phyloP scores from a whole-genome alignment of 2,888 invertebrate genomes.

The Xestia sexstrigata region DNA sequence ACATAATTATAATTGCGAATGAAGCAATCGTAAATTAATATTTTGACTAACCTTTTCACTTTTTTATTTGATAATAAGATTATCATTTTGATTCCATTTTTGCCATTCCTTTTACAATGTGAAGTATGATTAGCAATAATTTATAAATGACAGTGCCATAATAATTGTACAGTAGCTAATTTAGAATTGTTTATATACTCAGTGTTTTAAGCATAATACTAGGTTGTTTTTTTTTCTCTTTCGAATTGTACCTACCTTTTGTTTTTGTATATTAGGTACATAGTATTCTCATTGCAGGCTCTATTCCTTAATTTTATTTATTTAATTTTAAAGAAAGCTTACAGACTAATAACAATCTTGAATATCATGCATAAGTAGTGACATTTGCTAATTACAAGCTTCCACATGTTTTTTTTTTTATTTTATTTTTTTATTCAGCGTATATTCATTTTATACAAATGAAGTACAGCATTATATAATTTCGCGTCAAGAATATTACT shows the following conservation, averaged over 20 bases:
- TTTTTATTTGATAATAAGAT: conserved; percentile 61
- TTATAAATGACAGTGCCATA: conserved; percentile 78
- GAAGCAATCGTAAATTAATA: conserved; percentile 58
- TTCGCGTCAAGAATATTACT: background rate
- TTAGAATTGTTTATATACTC: conserved; percentile 65
- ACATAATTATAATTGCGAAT: conserved; percentile 45
- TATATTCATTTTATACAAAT: background rate
- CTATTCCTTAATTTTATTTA: background rate
- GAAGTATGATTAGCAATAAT: conserved; percentile 63
- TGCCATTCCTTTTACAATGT: conserved; percentile 64
- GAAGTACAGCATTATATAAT: background rate
- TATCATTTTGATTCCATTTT: conserved; percentile 65
- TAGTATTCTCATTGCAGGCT: conserved; percentile 29
- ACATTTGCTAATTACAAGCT: too few species aligned
- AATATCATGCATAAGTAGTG: too few species aligned
- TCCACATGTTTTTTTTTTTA: too few species aligned
- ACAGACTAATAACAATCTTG: too few species aligned
- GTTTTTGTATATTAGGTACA: conserved; percentile 21
- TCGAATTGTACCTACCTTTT: conserved; percentile 29
- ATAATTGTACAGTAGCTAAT: conserved; percentile 72
- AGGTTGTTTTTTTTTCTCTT: conserved; percentile 48
- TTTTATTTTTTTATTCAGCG: too few species aligned
- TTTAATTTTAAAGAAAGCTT: too few species aligned
- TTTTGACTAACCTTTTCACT: conserved; percentile 39
- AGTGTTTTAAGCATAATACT: conserved; percentile 57